Evolutionary conservation across 2,888 invertebrate genomes (phyloP).

Genomic region (Andrena camellia): DNA sequence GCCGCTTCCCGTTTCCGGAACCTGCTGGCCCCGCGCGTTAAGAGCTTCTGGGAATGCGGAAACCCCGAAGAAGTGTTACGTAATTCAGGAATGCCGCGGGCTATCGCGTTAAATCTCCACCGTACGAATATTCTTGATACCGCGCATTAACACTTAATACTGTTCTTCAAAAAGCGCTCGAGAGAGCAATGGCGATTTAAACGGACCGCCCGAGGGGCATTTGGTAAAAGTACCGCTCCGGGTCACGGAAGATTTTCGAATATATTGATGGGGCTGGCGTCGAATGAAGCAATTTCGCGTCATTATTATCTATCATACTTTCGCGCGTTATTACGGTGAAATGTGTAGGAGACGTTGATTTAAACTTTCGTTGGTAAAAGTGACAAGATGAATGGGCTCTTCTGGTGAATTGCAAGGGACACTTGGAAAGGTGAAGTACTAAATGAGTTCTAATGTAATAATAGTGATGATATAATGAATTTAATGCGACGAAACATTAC

Average conservation of each 20-base stretch:
- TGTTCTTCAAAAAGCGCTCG: not conserved
- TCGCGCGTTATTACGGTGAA: too few relatives aligned
- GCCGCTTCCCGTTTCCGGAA: conserved; percentile 64
- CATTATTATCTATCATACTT: too few relatives aligned
- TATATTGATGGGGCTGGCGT: too few relatives aligned
- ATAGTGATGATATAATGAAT: too few relatives aligned
- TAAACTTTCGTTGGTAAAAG: too few relatives aligned
- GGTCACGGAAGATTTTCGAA: not conserved
- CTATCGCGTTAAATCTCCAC: conserved; percentile 14
- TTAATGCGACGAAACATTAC: too few relatives aligned
- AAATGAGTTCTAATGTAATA: too few relatives aligned
- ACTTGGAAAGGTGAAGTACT: too few relatives aligned
- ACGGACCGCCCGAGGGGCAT: not conserved
- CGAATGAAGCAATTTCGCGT: too few relatives aligned
- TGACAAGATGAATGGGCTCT: too few relatives aligned
- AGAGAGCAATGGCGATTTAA: not conserved
- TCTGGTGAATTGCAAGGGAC: too few relatives aligned
- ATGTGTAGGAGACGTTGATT: too few relatives aligned
- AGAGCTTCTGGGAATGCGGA: conserved; percentile 54
- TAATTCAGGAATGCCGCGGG: conserved; percentile 28
- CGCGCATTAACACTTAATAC: conserved; percentile 1
- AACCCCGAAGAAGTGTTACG: conserved; percentile 25
- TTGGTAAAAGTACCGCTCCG: not conserved
- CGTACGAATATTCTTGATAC: not conserved
- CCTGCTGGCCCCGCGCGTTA: conserved; percentile 28